Conservation (phyloP, 1,140 invertebrate species). For the Mercenaria mercenaria region DNA sequence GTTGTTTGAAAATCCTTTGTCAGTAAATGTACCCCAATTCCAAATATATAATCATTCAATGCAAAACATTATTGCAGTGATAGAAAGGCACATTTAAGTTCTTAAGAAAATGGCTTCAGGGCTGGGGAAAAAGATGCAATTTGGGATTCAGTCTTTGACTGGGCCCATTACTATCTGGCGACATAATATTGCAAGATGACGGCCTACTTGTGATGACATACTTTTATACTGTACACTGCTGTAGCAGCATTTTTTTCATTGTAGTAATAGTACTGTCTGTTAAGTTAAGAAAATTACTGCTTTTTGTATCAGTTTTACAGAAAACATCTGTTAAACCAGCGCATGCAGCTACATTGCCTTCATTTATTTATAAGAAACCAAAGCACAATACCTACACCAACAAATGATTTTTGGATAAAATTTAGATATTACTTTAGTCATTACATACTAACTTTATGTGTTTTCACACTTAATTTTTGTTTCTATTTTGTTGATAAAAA, state of each 20-base stretch:
- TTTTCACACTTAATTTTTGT: neutral
- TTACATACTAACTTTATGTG: neutral
- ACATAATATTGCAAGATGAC: neutral
- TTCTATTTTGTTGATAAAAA: neutral
- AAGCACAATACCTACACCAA: neutral
- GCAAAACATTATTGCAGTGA: conserved; percentile 36
- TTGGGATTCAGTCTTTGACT: conserved; percentile 5
- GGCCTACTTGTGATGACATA: neutral
- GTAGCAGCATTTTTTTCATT: neutral
- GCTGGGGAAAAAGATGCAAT: neutral
- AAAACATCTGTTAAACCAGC: no score
- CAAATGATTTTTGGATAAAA: neutral
- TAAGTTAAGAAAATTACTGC: conserved; percentile 17
- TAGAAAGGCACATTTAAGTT: conserved; percentile 11
- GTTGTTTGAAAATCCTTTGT: no score
- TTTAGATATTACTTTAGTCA: conserved; percentile 9
- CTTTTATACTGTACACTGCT: no score
- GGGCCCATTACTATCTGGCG: conserved; percentile 7
- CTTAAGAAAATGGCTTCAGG: conserved; percentile 14
- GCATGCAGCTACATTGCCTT: neutral
- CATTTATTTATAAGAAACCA: conserved; percentile 3
- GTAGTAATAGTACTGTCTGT: neutral
- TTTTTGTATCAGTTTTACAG: conserved; percentile 15
- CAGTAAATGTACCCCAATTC: no score
- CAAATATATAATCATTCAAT: no score